Evolutionary conservation across 30 jellyfish, hydroid and myxozoan species (phyloP).

Genomic region (Hydra vulgaris): DNA sequence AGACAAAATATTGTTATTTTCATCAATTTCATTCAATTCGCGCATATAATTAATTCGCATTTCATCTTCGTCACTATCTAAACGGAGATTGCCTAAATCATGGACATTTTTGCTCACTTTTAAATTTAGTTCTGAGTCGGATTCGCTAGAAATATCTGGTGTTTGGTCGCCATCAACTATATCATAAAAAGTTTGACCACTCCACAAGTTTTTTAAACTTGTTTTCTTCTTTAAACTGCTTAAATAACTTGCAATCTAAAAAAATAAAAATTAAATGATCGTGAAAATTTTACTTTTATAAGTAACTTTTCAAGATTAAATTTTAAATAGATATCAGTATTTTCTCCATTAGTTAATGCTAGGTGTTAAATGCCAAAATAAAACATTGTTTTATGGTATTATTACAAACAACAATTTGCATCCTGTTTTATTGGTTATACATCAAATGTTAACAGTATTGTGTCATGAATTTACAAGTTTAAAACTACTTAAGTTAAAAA

Average conservation of each 20-base stretch:
- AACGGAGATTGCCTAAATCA: conserved; percentile 10
- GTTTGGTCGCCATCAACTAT: conserved; percentile 57
- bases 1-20: conserved; percentile 11
- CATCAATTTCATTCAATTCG: conserved; percentile 14
- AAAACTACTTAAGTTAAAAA: no score
- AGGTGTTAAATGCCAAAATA: neutral
- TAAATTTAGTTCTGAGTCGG: conserved; percentile 41
- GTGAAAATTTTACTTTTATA: neutral
- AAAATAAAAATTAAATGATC: neutral
- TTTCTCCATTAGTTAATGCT: no score
- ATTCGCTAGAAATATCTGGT: conserved; percentile 51
- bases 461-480: no score
- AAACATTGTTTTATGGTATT: no score
- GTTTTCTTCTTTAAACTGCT: conserved; percentile 53
- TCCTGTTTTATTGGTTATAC: conserved; percentile 1
- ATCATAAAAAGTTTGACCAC: conserved; percentile 59
- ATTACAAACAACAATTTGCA: no score
- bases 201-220: conserved; percentile 64
- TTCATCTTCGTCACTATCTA: conserved; percentile 87
- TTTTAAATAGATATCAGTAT: no score
- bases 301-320: neutral
- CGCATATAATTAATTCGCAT: conserved; percentile 34
- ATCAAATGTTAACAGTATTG: no score
- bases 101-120: conserved; percentile 21
- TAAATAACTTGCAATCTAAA: conserved; percentile 22